A percentile compares a stretch with the other conserved stretches of the same genome.
Conservation (phyloP, 2,797 vertebrate species). For the Aplochiton taeniatus region DNA sequence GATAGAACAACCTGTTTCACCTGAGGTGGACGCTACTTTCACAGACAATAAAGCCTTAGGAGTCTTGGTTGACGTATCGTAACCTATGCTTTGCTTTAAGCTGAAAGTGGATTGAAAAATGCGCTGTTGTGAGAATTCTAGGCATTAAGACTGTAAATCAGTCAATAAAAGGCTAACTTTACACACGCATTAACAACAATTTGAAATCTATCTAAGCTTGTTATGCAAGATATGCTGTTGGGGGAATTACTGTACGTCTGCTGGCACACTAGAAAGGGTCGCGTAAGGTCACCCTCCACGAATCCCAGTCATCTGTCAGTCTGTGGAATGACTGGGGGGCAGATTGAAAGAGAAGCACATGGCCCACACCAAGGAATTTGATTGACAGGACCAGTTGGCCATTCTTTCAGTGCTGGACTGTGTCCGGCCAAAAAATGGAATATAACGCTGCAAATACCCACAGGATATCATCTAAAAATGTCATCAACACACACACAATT, state of each 20-base stretch:
- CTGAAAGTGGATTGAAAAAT: neutral
- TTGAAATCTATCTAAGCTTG: neutral
- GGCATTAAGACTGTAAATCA: no score
- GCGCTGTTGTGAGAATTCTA: neutral
- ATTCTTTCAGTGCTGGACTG: conserved; percentile 23
- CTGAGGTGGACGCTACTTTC: conserved; percentile 1
- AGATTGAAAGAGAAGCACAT: conserved; percentile 1
- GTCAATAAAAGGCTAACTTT: no score
- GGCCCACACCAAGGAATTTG: conserved; percentile 23
- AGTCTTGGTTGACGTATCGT: conserved; percentile 1
- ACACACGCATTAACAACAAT: no score
- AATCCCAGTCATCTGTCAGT: conserved; percentile 12
- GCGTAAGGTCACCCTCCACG: conserved; percentile 20
- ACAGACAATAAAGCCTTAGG: conserved; percentile 24
- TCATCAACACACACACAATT: conserved; percentile 1
- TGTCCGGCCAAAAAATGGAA: conserved; percentile 24
- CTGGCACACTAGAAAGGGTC: neutral
- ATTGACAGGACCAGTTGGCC: conserved; percentile 40
- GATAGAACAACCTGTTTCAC: conserved; percentile 24
- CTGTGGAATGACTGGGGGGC: neutral
- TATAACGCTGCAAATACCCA: conserved; percentile 29
- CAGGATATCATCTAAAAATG: conserved; percentile 33
- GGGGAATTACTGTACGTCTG: neutral
- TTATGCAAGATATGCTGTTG: neutral
- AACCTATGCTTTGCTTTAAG: neutral